phyloP scores from a whole-genome alignment of 64 coral and sea anemone species.

The Montipora cactus region DNA sequence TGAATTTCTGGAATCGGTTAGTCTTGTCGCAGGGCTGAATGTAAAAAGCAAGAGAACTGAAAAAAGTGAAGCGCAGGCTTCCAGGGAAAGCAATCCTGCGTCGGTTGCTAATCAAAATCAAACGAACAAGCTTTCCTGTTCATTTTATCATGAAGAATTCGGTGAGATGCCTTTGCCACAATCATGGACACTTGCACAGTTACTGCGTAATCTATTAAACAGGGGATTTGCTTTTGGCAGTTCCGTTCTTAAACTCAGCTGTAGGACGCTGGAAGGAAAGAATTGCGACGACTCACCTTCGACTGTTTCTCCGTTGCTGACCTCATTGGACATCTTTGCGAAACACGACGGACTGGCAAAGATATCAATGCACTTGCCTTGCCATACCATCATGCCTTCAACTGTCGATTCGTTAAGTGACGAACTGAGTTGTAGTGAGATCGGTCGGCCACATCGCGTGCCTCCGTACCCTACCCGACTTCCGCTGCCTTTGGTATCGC shows the following conservation, averaged over 20 bases:
- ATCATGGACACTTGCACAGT: slow-evolving; percentile 55
- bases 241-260: slow-evolving; percentile 59
- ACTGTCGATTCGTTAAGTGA: not conserved
- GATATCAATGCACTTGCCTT: slow-evolving; percentile 75
- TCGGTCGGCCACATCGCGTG: not conserved
- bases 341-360: slow-evolving; percentile 82
- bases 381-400: slow-evolving; percentile 32
- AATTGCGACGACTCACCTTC: not conserved
- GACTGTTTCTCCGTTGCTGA: slow-evolving; percentile 38
- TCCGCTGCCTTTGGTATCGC: slow-evolving; percentile 79
- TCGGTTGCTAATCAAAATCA: slow-evolving; percentile 32
- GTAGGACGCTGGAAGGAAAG: slow-evolving; percentile 10
- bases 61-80: slow-evolving; percentile 9
- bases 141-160: slow-evolving; percentile 54
- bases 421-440: not conserved
- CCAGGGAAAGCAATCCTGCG: slow-evolving; percentile 37
- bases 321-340: slow-evolving; percentile 80
- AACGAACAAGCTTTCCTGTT: slow-evolving; percentile 9
- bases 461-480: slow-evolving; percentile 57
- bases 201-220: slow-evolving; percentile 64
- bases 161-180: slow-evolving; percentile 39
- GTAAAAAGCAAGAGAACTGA: slow-evolving; percentile 93
- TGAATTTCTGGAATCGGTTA: slow-evolving; percentile 83
- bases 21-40: slow-evolving; percentile 85
- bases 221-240: slow-evolving; percentile 64